Conservation (phyloP, 2,113 vertebrate species). For the Spheniscus mendiculus region DNA sequence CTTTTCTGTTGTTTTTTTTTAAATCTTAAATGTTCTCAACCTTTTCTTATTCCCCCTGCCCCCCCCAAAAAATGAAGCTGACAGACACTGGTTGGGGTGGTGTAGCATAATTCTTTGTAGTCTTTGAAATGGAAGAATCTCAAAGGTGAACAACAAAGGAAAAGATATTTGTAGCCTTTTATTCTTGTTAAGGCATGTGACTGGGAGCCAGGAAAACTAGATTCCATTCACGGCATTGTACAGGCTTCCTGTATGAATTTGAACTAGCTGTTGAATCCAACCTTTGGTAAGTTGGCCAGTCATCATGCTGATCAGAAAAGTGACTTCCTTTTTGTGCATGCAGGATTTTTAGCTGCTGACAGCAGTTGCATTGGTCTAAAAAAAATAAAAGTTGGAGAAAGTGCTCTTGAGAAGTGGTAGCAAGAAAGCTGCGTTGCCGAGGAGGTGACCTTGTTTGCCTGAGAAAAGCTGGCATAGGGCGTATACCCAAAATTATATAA, state of each 20-base stretch:
- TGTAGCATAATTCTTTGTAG: background rate
- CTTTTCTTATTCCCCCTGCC: background rate
- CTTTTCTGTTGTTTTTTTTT: background rate
- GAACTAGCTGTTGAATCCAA: background rate
- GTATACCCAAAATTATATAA: background rate
- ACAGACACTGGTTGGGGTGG: background rate
- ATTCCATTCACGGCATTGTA: constrained; percentile 1
- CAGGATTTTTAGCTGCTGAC: no score
- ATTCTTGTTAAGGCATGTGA: background rate
- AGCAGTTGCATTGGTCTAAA: background rate
- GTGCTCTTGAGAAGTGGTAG: background rate
- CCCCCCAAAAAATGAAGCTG: background rate
- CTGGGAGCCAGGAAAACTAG: constrained; percentile 13
- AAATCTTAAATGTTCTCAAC: background rate
- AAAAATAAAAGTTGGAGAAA: background rate
- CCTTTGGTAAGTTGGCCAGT: background rate
- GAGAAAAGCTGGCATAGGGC: background rate
- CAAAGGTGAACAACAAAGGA: background rate
- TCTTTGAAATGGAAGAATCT: background rate
- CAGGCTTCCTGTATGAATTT: background rate
- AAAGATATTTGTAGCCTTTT: background rate
- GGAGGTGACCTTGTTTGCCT: background rate
- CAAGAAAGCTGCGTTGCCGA: background rate
- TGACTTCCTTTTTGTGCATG: background rate
- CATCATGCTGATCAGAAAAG: background rate